Evolutionary conservation across 1,140 invertebrate genomes (phyloP).

Genomic region (Pararge aegeria): DNA sequence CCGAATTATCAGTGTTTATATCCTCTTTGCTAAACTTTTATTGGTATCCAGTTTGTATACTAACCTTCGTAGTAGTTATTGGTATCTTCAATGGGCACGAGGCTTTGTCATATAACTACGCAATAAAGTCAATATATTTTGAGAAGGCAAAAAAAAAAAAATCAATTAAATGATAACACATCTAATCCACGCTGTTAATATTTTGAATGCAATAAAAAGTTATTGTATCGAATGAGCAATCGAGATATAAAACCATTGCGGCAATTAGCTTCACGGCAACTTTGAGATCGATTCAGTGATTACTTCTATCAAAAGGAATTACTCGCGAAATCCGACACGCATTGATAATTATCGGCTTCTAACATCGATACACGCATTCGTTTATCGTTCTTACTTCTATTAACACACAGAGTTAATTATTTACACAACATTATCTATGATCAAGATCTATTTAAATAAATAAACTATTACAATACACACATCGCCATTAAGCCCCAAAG

Average conservation of each 20-base stretch:
- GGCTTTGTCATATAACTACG: not conserved
- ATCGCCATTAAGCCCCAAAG: too few species aligned
- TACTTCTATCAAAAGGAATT: conserved; percentile 55
- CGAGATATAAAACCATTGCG: conserved; percentile 45
- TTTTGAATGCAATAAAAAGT: conserved; percentile 3
- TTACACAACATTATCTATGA: too few species aligned
- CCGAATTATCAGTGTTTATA: too few species aligned
- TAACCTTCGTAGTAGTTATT: too few species aligned
- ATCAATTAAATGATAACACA: conserved; percentile 10
- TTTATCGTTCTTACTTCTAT: conserved; percentile 5
- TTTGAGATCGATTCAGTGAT: conserved; percentile 52
- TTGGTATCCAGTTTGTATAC: too few species aligned
- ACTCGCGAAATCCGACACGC: conserved; percentile 44
- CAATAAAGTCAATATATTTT: not conserved
- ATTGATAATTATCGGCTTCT: conserved; percentile 25
- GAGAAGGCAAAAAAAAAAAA: not conserved
- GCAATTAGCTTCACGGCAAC: conserved; percentile 62
- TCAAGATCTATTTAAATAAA: too few species aligned
- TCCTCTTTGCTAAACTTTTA: too few species aligned
- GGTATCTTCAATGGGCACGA: too few species aligned
- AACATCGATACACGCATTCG: conserved; percentile 16
- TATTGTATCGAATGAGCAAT: conserved; percentile 13
- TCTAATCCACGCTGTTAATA: conserved; percentile 1
- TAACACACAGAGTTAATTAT: too few species aligned
- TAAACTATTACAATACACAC: too few species aligned